These are phyloP conservation scores for Achroia grisella DNA, from an alignment of 1,140 invertebrate species.

Conservation along the genomic window DNA sequence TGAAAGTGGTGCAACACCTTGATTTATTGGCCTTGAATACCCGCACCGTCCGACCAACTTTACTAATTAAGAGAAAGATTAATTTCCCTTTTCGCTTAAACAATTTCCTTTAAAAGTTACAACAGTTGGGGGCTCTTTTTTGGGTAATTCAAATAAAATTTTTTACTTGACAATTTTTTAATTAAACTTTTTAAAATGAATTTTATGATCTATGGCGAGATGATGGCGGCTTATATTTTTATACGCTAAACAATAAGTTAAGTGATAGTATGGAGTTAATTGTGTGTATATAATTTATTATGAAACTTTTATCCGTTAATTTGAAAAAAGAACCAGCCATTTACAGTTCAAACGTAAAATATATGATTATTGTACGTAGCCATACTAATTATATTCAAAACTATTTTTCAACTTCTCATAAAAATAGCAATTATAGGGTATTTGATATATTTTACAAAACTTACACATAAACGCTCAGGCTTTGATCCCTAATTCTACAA, in stretches of 20 bases:
- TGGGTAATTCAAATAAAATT: conserved; percentile 22
- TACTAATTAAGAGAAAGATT: conserved; percentile 69
- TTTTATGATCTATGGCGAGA: neutral
- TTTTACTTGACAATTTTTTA: conserved; percentile 24
- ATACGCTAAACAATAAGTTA: no score
- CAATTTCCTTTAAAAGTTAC: conserved; percentile 51
- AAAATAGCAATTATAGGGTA: neutral
- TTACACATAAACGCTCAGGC: neutral
- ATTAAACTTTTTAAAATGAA: conserved; percentile 8
- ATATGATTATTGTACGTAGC: no score
- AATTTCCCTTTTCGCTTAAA: conserved; percentile 63
- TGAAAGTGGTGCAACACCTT: conserved; percentile 51
- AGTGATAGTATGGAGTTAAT: no score
- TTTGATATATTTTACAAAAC: conserved; percentile 4
- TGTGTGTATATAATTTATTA: no score
- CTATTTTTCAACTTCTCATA: neutral
- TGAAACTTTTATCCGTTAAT: no score
- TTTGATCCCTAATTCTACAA: conserved; percentile 32
- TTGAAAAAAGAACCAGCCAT: no score
- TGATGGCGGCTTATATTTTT: no score
- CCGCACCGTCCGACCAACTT: conserved; percentile 54
- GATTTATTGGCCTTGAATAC: conserved; percentile 63
- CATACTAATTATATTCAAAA: no score
- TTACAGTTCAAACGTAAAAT: no score
- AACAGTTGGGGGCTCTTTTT: conserved; percentile 35